Conservation (phyloP, 2,888 invertebrate genomes). For the Tipula unca region DNA sequence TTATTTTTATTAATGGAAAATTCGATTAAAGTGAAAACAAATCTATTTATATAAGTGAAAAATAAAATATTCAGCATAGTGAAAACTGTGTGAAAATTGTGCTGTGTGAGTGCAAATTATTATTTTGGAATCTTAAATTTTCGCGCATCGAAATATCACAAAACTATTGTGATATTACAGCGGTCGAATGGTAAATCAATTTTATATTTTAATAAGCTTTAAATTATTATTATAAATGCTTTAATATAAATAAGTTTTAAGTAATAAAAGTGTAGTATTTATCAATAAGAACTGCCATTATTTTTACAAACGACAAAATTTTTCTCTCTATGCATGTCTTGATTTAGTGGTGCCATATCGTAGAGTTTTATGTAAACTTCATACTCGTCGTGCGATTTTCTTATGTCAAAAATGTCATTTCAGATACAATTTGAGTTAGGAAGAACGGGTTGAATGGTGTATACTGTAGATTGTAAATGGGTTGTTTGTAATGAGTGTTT, state of each 20-base stretch:
- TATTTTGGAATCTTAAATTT: not conserved
- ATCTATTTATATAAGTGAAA: not conserved
- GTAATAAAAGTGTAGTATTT: not conserved
- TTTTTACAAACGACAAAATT: not conserved
- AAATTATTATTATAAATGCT: not conserved
- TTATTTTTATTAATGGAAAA: not conserved
- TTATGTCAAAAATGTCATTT: not conserved
- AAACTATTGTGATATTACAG: constrained; percentile 14
- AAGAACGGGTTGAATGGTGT: not conserved
- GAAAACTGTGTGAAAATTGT: not conserved
- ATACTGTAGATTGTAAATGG: no score
- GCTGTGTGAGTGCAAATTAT: not conserved
- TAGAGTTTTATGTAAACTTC: not conserved
- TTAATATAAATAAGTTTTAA: not conserved
- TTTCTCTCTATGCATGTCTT: not conserved
- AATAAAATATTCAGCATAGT: not conserved
- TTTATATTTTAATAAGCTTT: not conserved
- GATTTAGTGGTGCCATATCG: not conserved
- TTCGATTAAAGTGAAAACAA: not conserved
- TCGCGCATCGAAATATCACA: not conserved
- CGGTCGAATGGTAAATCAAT: constrained; percentile 8
- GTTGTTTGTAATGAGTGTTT: not conserved
- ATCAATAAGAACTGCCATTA: not conserved
- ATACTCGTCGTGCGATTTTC: not conserved
- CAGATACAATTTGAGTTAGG: not conserved